Conservation (phyloP, 2,888 invertebrate genomes). For the Epinotia bilunana region DNA sequence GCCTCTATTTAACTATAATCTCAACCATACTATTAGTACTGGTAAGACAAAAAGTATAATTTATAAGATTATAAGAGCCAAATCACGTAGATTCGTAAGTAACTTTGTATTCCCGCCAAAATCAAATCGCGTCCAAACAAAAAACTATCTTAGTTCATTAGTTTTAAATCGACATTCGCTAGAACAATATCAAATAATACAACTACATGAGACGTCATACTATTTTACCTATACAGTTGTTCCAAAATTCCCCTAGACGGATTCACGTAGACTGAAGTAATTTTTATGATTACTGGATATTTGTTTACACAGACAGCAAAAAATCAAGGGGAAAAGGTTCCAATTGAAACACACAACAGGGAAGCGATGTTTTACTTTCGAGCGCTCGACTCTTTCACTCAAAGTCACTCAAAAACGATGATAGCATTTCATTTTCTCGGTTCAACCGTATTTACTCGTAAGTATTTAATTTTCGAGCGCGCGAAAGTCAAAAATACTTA, state of each 20-base stretch:
- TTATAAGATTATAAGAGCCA: too few species aligned
- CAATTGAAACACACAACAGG: not conserved
- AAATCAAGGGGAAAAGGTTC: not conserved
- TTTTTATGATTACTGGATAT: too few species aligned
- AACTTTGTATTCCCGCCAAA: slow-evolving; percentile 10
- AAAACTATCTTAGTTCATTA: slow-evolving; percentile 2
- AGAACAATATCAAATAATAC: slow-evolving; percentile 1
- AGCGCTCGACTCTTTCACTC: too few species aligned
- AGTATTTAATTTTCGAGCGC: too few species aligned
- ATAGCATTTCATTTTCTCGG: too few species aligned
- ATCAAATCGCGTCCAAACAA: slow-evolving; percentile 17
- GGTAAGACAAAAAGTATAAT: not conserved
- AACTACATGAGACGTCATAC: slow-evolving; percentile 6
- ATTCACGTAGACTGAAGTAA: not conserved
- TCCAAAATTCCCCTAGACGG: slow-evolving; percentile 1
- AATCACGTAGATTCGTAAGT: not conserved
- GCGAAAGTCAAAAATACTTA: too few species aligned
- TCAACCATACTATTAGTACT: too few species aligned
- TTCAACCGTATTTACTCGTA: too few species aligned
- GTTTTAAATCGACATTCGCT: slow-evolving; percentile 1
- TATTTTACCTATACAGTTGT: not conserved
- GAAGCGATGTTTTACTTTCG: too few species aligned
- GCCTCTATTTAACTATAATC: too few species aligned
- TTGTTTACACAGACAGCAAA: not conserved
- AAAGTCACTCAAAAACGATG: too few species aligned